Evolutionary conservation across 2,113 vertebrate species (phyloP).

Genomic region (Microtus montanus): DNA sequence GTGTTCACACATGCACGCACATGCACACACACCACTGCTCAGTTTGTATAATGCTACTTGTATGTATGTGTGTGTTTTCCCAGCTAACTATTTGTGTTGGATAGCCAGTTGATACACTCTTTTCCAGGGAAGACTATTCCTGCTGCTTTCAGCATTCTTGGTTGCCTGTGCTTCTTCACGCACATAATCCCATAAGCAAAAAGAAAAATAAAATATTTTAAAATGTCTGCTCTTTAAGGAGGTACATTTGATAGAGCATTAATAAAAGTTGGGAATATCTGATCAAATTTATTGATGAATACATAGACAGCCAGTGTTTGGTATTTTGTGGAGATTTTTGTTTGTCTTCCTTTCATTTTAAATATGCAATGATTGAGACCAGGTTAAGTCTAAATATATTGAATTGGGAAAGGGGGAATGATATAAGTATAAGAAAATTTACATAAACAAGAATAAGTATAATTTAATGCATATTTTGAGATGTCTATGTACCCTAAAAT

Average conservation of each 20-base stretch:
- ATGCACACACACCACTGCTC: background rate
- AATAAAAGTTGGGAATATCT: conserved; percentile 40
- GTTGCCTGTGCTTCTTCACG: too few species aligned
- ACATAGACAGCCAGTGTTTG: conserved; percentile 29
- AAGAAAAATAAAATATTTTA: background rate
- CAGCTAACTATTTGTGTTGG: too few species aligned
- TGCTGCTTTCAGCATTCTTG: background rate
- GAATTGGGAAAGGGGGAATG: background rate
- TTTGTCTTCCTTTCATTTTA: background rate
- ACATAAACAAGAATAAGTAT: background rate
- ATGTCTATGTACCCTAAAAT: background rate
- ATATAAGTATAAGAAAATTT: conserved; percentile 12
- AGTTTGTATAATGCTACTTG: background rate
- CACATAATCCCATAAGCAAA: background rate
- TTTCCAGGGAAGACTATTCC: background rate
- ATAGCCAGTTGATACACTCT: background rate
- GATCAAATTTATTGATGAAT: conserved; percentile 33
- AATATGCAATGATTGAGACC: background rate
- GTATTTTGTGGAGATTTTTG: background rate
- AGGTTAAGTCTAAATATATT: background rate
- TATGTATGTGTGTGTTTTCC: background rate
- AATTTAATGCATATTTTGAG: background rate
- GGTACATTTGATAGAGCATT: conserved; percentile 38
- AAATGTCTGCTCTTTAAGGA: background rate
- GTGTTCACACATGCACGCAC: background rate